These are phyloP conservation scores for Lycophotia porphyrea DNA, from an alignment of 2,888 invertebrate species.

Conservation along the genomic window DNA sequence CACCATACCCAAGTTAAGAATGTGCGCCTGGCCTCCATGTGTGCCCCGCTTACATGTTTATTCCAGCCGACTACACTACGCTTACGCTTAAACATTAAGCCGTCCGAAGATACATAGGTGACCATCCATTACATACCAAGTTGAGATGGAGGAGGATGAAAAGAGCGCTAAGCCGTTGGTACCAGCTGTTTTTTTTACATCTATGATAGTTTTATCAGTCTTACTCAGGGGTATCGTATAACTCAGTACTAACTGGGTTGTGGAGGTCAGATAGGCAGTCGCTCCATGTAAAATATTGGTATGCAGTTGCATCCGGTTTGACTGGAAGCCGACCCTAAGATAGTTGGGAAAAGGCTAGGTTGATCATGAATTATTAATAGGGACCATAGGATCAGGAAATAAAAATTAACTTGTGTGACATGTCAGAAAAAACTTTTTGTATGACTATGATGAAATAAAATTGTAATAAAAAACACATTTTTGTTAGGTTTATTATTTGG, in stretches of 20 bases:
- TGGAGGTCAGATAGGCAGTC: neutral
- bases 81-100: too few species aligned
- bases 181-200: neutral
- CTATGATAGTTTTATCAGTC: neutral
- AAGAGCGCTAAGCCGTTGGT: too few species aligned
- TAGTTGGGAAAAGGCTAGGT: neutral
- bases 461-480: neutral
- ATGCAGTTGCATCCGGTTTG: neutral
- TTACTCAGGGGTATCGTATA: neutral
- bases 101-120: too few species aligned
- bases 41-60: too few species aligned
- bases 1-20: too few species aligned
- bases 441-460: neutral
- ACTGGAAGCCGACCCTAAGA: neutral
- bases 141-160: neutral
- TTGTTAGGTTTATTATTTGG: neutral
- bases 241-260: neutral
- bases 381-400: neutral
- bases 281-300: neutral
- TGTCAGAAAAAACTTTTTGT: neutral
- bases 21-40: too few species aligned
- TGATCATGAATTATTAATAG: neutral
- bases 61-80: too few species aligned
- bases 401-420: neutral
- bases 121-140: neutral